Base-by-base conservation (phyloP, 1,140 invertebrate genomes). In the Polypedilum pembai region DNA sequence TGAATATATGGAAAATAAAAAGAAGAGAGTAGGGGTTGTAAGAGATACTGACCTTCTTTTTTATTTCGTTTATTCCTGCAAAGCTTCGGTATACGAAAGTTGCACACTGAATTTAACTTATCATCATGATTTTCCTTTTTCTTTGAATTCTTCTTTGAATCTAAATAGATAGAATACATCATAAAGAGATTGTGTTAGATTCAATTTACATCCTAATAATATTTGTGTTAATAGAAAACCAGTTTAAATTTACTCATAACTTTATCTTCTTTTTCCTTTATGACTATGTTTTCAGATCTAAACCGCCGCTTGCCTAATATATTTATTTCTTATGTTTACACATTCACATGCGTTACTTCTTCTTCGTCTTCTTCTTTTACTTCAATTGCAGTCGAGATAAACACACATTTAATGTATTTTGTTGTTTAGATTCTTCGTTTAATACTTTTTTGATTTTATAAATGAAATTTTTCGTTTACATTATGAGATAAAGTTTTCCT, bases 41-140 rank as follows among this genome's bases (percentile, higher is more conserved):
- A 56, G 3, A 56, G n/a, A 56, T 56, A 15, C 45, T 15, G 10
- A 20, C 65, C 65, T 69, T 69, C 65, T 7, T 69, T 21, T 18
- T 69, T 69, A 18, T 20, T 8, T 18, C 65, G 15, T 69, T 69
- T 69, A 69, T 69, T 69, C 18, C 65, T 69, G 20, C 17, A 69
- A 2, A 69, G 17, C 18, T 69, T 69, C 8, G 45, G 45, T 56
- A 56, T 56, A 15, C 45, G 10, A 56, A 56, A 56, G n/a, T 56
- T 56, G 7, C 45, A 56, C 8, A 8, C n/a, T 56, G 45, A 15
- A 56, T 56, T 8, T 12, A 56, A 3, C 10, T 56, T 56, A 2
- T 56, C 45, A 33, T 33, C 24, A 33, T 56, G 45, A 56, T 1
- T 3, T 56, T 56, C 45, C n/a, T 56, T 56, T 12, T 15, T 12